phyloP scores from a whole-genome alignment of 2,797 vertebrate genomes.

The Premnoplex brunnescens region DNA sequence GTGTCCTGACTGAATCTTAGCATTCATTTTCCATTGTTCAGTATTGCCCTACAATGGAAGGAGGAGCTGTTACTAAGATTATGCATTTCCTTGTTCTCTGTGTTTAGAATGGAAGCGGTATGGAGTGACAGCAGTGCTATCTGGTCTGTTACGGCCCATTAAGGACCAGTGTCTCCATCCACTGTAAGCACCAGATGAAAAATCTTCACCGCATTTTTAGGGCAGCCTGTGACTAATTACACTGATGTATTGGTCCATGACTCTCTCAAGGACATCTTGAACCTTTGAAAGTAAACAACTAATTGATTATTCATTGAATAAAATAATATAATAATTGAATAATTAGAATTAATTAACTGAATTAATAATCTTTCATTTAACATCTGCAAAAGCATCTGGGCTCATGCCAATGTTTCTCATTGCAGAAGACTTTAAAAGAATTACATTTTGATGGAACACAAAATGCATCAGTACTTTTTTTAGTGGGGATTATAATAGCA shows the following conservation, averaged over 20 bases:
- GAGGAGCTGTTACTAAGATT: not conserved
- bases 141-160: not conserved
- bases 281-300: not conserved
- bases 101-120: not conserved
- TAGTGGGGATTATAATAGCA: not conserved
- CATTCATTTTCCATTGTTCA: not conserved
- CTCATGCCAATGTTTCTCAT: not conserved
- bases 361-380: not conserved
- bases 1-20: not conserved
- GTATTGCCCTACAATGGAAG: not conserved
- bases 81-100: not conserved
- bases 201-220: not conserved
- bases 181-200: not conserved
- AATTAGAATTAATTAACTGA: not conserved
- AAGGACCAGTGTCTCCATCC: not conserved
- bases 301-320: not conserved
- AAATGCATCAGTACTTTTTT: not conserved
- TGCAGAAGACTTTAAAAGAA: not conserved
- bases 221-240: not conserved
- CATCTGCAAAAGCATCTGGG: not conserved
- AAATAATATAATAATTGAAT: not conserved
- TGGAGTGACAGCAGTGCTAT: not conserved
- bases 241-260: not conserved
- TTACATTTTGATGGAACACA: not conserved
- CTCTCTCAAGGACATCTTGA: not conserved